These are phyloP conservation scores for Antechinus flavipes DNA, from an alignment of 2,113 vertebrate genomes.

Conservation along the genomic window DNA sequence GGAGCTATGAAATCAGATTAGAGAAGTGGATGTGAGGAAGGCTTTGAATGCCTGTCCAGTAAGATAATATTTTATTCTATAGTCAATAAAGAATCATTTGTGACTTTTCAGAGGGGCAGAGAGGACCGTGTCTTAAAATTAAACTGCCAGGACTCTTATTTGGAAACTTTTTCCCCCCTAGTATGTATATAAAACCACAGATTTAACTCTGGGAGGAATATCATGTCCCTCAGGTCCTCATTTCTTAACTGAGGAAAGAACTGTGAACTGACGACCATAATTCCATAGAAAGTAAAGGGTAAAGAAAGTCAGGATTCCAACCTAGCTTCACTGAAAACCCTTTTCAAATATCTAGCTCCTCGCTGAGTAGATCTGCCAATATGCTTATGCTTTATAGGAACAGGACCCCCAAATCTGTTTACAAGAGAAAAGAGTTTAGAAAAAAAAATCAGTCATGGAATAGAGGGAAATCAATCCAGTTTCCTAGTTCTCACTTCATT, in stretches of 20 bases:
- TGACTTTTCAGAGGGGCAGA: background rate
- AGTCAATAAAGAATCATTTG: background rate
- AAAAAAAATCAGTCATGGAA: background rate
- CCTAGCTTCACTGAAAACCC: background rate
- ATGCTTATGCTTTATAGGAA: background rate
- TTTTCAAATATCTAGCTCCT: background rate
- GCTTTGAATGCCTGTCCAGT: background rate
- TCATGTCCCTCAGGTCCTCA: background rate
- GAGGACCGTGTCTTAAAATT: background rate
- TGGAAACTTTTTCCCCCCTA: background rate
- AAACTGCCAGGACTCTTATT: background rate
- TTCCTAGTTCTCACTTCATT: constrained; percentile 34
- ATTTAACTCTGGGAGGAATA: background rate
- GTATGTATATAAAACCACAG: background rate
- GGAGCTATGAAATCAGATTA: background rate
- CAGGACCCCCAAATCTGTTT: background rate
- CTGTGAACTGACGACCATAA: background rate
- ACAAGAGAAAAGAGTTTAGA: background rate
- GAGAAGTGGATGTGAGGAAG: background rate
- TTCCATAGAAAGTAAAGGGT: background rate
- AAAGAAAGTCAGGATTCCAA: background rate
- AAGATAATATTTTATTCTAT: background rate
- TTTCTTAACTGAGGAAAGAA: background rate
- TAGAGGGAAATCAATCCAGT: background rate
- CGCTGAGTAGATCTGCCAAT: background rate